Conservation (phyloP, 2,113 vertebrate genomes). For the Toxotes jaculatrix region DNA sequence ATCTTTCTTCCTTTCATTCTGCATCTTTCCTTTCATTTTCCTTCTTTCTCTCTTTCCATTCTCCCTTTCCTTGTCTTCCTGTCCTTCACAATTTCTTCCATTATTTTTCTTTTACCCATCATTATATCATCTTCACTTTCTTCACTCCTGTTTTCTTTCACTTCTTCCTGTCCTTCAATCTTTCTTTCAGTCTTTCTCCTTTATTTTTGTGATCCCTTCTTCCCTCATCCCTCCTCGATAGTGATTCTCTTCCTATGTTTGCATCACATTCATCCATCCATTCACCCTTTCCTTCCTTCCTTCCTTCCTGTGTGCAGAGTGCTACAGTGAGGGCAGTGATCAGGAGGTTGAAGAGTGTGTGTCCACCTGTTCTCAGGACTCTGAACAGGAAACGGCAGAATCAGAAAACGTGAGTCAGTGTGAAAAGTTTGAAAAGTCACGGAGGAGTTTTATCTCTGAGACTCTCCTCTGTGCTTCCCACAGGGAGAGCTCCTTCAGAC, state of each 20-base stretch:
- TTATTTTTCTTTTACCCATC: not conserved
- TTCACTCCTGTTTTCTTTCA: no score
- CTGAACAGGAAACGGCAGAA: not conserved
- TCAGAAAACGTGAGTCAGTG: conserved; percentile 10
- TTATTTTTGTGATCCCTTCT: not conserved
- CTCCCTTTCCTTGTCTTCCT: not conserved
- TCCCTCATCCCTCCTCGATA: no score
- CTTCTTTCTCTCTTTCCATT: not conserved
- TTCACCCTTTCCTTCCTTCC: no score
- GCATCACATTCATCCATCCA: not conserved
- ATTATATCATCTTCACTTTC: no score
- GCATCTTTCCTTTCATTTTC: not conserved
- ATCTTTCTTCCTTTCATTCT: not conserved
- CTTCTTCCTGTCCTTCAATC: not conserved
- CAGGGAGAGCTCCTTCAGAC: not conserved
- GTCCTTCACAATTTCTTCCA: not conserved
- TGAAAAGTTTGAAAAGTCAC: no score
- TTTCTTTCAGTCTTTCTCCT: not conserved
- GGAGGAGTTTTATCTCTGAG: no score
- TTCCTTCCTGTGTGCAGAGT: conserved; percentile 18
- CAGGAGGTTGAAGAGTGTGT: conserved; percentile 10
- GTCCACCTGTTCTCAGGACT: not conserved
- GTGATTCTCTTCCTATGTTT: not conserved
- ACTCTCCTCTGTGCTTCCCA: not conserved
- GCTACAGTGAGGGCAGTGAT: conserved; percentile 55